phyloP scores from a whole-genome alignment of 2,113 vertebrate species.

The Tichodroma muraria region DNA sequence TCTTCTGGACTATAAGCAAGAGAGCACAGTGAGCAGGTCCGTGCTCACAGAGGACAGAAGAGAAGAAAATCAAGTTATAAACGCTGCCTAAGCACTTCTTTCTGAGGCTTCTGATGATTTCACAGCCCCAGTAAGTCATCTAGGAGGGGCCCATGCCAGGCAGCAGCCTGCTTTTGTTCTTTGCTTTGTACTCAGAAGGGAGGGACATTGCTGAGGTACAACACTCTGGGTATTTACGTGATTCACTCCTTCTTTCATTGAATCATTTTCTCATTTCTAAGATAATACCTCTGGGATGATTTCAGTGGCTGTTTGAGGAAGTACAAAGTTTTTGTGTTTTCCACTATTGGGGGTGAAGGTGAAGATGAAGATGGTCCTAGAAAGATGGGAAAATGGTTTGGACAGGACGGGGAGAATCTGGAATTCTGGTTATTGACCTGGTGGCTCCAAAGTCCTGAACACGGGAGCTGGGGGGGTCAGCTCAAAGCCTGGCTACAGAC shows the following conservation, averaged over 20 bases:
- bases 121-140: constrained; percentile 59
- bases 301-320: not conserved
- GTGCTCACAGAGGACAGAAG: not conserved
- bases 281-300: constrained; percentile 46
- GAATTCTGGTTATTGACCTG: not conserved
- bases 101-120: constrained; percentile 61
- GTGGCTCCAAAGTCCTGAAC: not conserved
- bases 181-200: constrained; percentile 61
- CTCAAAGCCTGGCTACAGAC: not conserved
- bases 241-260: constrained; percentile 52
- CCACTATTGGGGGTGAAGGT: not conserved
- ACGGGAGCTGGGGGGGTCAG: not conserved
- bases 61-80: constrained; percentile 39
- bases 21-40: not conserved
- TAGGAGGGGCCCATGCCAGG: constrained; percentile 63
- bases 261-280: constrained; percentile 48
- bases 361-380: not conserved
- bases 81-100: constrained; percentile 50
- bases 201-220: constrained; percentile 56
- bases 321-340: not conserved
- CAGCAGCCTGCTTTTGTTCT: constrained; percentile 60
- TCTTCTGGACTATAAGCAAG: not conserved
- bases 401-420: not conserved
- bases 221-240: constrained; percentile 27
- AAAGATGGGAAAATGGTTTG: not conserved